A percentile compares a stretch with the other conserved stretches of the same genome.
Conservation (phyloP, 2,888 invertebrate genomes). For the Rotaria sp. region DNA sequence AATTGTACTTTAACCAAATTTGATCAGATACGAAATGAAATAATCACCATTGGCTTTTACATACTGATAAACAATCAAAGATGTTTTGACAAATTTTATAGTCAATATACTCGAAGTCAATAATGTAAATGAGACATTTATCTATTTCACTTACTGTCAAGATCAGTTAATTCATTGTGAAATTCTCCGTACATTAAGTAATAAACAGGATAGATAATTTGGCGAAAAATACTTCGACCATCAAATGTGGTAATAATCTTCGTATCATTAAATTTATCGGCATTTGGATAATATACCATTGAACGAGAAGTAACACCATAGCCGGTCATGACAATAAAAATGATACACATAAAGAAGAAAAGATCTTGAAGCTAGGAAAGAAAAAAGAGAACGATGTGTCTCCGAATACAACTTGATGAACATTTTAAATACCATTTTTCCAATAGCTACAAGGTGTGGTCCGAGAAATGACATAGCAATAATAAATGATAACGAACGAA, state of each 20-base stretch:
- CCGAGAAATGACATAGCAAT: neutral
- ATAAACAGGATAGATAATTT: neutral
- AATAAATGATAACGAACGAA: neutral
- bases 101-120: too few relatives aligned
- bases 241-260: neutral
- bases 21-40: too few relatives aligned
- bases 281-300: neutral
- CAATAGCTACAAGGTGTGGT: neutral
- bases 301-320: neutral
- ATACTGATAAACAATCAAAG: too few relatives aligned
- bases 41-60: too few relatives aligned
- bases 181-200: neutral
- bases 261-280: neutral
- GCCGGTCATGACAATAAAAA: neutral
- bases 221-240: neutral
- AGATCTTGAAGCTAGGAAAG: neutral
- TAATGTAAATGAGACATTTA: too few relatives aligned
- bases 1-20: too few relatives aligned
- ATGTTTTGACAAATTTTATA: too few relatives aligned
- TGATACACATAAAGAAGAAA: neutral
- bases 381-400: neutral
- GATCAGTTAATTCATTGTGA: neutral
- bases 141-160: neutral
- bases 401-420: too few relatives aligned
- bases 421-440: conserved; percentile 20